A percentile compares a stretch with the other conserved stretches of the same genome.
Evolutionary conservation across 2,113 vertebrate species (phyloP).

Genomic region (Mola mola): DNA sequence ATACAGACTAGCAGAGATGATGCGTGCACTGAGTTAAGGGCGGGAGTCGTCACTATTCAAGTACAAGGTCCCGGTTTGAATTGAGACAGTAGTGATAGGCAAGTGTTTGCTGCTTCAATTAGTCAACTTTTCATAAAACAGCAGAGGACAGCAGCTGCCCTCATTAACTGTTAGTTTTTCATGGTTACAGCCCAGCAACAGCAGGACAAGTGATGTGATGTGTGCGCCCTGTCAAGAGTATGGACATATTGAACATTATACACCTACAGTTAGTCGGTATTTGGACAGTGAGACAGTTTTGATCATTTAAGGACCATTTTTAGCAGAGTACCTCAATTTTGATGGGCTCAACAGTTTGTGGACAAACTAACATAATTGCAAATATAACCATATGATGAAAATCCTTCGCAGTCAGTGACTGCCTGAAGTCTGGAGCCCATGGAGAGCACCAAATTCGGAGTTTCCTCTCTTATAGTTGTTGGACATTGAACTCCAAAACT

Average conservation of each 20-base stretch:
- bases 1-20: slow-evolving; percentile 46
- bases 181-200: slow-evolving; percentile 1
- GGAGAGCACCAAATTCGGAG: too few relatives aligned
- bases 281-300: too few relatives aligned
- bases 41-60: slow-evolving; percentile 49
- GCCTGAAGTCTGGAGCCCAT: too few relatives aligned
- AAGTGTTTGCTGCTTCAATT: slow-evolving; percentile 28
- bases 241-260: neutral
- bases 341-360: too few relatives aligned
- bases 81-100: slow-evolving; percentile 15
- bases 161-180: slow-evolving; percentile 14
- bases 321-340: too few relatives aligned
- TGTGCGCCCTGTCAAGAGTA: neutral
- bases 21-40: slow-evolving; percentile 33
- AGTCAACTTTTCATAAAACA: slow-evolving; percentile 1
- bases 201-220: slow-evolving; percentile 7
- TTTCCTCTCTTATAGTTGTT: too few relatives aligned
- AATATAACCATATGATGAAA: too few relatives aligned
- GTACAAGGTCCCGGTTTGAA: slow-evolving; percentile 44
- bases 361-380: too few relatives aligned
- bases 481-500: too few relatives aligned
- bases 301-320: too few relatives aligned
- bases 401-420: too few relatives aligned
- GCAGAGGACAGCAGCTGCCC: slow-evolving; percentile 2
- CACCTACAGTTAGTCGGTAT: too few relatives aligned